A percentile compares a stretch with the other conserved stretches of the same genome.
phyloP scores from a whole-genome alignment of 1,140 invertebrate genomes.

The Monochamus saltuarius region DNA sequence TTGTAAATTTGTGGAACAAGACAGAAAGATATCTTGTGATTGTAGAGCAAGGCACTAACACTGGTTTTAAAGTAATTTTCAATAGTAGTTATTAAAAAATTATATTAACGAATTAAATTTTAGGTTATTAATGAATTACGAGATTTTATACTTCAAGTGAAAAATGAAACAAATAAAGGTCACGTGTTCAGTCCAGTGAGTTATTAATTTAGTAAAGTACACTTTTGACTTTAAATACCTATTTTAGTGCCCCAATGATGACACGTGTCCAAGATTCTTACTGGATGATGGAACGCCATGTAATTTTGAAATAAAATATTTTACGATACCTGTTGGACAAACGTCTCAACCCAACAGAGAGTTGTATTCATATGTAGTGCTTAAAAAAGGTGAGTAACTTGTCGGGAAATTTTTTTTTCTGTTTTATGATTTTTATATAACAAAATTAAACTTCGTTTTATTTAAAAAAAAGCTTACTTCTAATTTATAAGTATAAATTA shows the following conservation, averaged over 20 bases:
- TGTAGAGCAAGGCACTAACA: constrained; percentile 79
- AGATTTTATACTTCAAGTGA: constrained; percentile 66
- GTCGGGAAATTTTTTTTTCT: constrained; percentile 3
- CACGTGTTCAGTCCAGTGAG: constrained; percentile 77
- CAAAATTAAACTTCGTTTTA: too few relatives aligned
- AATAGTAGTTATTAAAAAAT: neutral
- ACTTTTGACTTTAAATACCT: too few relatives aligned
- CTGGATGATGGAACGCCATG: constrained; percentile 67
- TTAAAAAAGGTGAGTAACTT: constrained; percentile 68
- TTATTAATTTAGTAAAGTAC: constrained; percentile 16
- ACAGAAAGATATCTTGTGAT: constrained; percentile 80
- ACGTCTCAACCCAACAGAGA: constrained; percentile 55
- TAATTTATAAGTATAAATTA: too few relatives aligned
- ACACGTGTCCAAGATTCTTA: constrained; percentile 67
- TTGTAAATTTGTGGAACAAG: constrained; percentile 84
- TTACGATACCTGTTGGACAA: constrained; percentile 56
- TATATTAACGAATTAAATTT: constrained; percentile 33
- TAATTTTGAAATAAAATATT: constrained; percentile 71
- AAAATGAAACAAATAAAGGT: constrained; percentile 49
- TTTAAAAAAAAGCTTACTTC: too few relatives aligned
- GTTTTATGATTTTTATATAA: too few relatives aligned
- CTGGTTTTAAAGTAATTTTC: constrained; percentile 68
- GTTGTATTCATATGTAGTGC: constrained; percentile 69
- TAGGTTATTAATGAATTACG: constrained; percentile 71
- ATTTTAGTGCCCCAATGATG: constrained; percentile 77